phyloP scores from a whole-genome alignment of 1,140 invertebrate species.

The Scaptomyza montana region DNA sequence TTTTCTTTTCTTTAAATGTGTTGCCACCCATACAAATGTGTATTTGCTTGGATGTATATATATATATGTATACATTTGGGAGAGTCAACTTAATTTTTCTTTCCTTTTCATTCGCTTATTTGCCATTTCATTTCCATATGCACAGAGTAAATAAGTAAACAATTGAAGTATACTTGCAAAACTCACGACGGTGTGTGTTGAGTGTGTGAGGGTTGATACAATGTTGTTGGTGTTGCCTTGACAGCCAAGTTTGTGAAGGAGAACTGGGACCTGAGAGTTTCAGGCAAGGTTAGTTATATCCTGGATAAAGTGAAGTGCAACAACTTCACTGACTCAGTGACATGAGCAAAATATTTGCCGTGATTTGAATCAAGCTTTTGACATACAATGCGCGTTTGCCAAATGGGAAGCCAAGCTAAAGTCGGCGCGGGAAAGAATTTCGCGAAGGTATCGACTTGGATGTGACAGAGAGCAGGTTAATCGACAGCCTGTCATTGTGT shows the following conservation, averaged over 20 bases:
- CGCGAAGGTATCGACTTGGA: conserved; percentile 51
- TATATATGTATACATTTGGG: conserved; percentile 22
- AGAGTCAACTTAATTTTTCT: conserved; percentile 78
- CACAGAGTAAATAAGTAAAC: conserved; percentile 78
- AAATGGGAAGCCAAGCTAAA: conserved; percentile 71
- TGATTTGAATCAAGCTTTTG: conserved; percentile 58
- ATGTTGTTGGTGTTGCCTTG: conserved; percentile 47
- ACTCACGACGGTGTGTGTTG: conserved; percentile 7
- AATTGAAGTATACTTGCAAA: conserved; percentile 53
- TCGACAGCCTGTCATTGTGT: conserved; percentile 78
- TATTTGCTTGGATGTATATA: conserved; percentile 1
- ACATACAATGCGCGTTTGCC: conserved; percentile 67
- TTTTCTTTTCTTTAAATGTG: conserved; percentile 12
- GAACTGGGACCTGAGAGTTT: too few relatives aligned
- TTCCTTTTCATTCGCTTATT: conserved; percentile 64
- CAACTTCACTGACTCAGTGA: conserved; percentile 75
- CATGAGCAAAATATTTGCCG: conserved; percentile 72
- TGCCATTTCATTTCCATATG: conserved; percentile 80
- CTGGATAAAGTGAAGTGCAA: conserved; percentile 51
- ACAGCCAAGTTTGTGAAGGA: conserved; percentile 35
- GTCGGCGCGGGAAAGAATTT: conserved; percentile 69
- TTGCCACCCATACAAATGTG: background rate
- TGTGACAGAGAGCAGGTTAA: conserved; percentile 52
- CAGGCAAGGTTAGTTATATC: conserved; percentile 35
- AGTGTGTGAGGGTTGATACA: conserved; percentile 21